Evolutionary conservation across 2,113 vertebrate species (phyloP), one percentile per base, ranked within the genome.

Genomic region (Rafetus swinhoei): DNA sequence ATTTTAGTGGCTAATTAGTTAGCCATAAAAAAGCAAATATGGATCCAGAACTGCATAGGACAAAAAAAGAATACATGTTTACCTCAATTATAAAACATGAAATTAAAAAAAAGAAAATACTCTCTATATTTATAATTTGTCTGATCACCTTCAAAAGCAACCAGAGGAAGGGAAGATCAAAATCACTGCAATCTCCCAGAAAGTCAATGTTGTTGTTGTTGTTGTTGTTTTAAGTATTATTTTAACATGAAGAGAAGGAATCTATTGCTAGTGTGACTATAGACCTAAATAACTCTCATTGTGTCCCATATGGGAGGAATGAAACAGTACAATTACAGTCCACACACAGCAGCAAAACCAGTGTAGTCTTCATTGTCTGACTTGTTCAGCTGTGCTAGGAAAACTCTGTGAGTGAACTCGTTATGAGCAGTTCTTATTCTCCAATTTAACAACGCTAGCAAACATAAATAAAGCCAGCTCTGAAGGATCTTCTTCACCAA

Each of bases 81-180:
- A 32, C 2, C 69, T 81, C 83, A 10, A 0, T 13, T 79, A 19
- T 18, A 4, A 90, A 1, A 80, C 18, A 0, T 0, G 0, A 81
- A 85, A 1, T 45, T 45, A 7, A 74, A 59, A 19, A 16, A 0
- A 84, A 82, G 76, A 74, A 72, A 35, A 10, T 1, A 12, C 18
- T 72, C 32, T 35, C n/a, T 69, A 69, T 21, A 72, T 72, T 50
- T 5, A 5, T 7, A 0, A 0, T 10, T 35, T 13, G 3, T 9
- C 65, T 72, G 77, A 87, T 18, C 1, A 25, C 29, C 80, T 56
- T 79, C 4, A 21, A 50, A 74, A 74, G 52, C 39, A 65, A 65
- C 45, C 27, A 87, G 60, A 59, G 55, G 4, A 3, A 25, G 9
- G 29, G 81, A 87, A 81, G 27, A 14, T 39, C 56, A n/a, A 1